Conservation (phyloP, 2,888 invertebrate species). For the Agonopterix subpropinquella region DNA sequence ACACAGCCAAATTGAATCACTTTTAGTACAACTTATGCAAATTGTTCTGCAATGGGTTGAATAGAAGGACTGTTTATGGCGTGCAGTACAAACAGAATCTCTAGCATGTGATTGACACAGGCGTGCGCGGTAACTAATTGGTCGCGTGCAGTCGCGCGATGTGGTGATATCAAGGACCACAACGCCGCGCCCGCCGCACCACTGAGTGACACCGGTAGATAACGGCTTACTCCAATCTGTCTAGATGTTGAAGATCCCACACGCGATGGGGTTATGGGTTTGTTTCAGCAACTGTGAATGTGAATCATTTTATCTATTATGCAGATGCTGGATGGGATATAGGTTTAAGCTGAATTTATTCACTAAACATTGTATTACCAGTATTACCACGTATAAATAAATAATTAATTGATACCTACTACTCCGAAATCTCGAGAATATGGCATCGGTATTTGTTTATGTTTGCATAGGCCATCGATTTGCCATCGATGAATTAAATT, state of each 20-base stretch:
- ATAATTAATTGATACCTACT: too few relatives aligned
- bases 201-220: slow-evolving; percentile 52
- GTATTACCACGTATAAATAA: too few relatives aligned
- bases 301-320: too few relatives aligned
- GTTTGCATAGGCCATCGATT: too few relatives aligned
- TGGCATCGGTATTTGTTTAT: too few relatives aligned
- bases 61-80: neutral
- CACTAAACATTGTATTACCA: too few relatives aligned
- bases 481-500: too few relatives aligned
- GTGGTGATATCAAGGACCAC: slow-evolving; percentile 39
- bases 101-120: slow-evolving; percentile 24
- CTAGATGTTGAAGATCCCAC: slow-evolving; percentile 8
- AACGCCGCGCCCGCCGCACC: slow-evolving; percentile 18
- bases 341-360: too few relatives aligned
- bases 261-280: slow-evolving; percentile 6
- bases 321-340: too few relatives aligned
- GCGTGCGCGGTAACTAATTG: slow-evolving; percentile 35
- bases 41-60: neutral
- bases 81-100: neutral
- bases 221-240: slow-evolving; percentile 36
- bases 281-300: too few relatives aligned
- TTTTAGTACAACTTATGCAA: neutral
- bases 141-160: slow-evolving; percentile 83
- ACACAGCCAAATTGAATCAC: neutral
- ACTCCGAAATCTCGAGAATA: too few relatives aligned